Conservation (phyloP, 30 jellyfish, hydroid and myxozoan species). For the Nemopilema nomurai region DNA sequence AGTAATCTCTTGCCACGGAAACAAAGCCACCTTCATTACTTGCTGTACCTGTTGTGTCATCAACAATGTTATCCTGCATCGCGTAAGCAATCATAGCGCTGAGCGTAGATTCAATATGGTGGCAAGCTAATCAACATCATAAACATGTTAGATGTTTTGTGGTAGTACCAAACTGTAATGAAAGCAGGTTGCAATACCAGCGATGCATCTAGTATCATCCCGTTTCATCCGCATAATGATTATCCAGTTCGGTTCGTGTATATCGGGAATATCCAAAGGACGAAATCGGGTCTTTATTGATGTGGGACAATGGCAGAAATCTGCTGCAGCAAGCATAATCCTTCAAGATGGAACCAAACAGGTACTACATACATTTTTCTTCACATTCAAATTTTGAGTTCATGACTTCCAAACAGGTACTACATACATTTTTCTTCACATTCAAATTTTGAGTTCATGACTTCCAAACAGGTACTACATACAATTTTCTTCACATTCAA, state of each 20-base stretch:
- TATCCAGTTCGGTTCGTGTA: slow-evolving; percentile 46
- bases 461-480: too few relatives aligned
- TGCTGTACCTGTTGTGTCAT: background rate
- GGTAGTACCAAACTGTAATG: background rate
- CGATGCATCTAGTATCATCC: background rate
- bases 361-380: background rate
- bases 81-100: background rate
- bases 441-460: too few relatives aligned
- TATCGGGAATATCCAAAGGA: slow-evolving; percentile 3
- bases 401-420: too few relatives aligned
- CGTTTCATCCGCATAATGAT: background rate
- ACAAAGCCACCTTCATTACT: background rate
- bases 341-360: background rate
- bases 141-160: too few relatives aligned
- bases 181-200: background rate
- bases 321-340: background rate
- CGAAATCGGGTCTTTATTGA: slow-evolving; percentile 7
- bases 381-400: background rate
- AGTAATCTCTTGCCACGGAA: background rate
- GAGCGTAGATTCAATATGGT: background rate
- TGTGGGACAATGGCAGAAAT: slow-evolving; percentile 33
- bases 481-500: too few relatives aligned
- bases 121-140: background rate
- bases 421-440: too few relatives aligned
- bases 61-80: background rate